A percentile compares a stretch with the other conserved stretches of the same genome.
Evolutionary conservation across 2,113 vertebrate species (phyloP).

Genomic region (Zosterops lateralis): DNA sequence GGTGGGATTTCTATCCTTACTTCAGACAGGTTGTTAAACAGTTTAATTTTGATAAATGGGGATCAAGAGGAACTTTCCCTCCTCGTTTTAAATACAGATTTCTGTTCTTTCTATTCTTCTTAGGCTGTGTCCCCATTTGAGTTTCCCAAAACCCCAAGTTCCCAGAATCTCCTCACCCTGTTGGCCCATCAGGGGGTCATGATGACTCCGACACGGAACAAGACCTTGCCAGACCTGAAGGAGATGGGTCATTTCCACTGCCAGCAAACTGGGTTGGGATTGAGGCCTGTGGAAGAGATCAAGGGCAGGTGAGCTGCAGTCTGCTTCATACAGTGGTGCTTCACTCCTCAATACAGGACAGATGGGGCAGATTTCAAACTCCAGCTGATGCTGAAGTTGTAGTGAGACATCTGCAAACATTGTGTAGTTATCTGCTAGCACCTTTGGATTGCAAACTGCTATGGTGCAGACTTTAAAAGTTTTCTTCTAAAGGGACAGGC

Average conservation of each 20-base stretch:
- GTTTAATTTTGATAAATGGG: neutral
- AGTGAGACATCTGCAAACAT: neutral
- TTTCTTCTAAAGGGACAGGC: neutral
- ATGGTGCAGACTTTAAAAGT: neutral
- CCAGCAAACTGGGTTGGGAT: constrained; percentile 68
- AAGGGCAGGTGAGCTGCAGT: constrained; percentile 66
- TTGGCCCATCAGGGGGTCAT: constrained; percentile 87
- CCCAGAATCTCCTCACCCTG: constrained; percentile 88
- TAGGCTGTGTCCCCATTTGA: constrained; percentile 86
- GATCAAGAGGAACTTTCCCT: neutral
- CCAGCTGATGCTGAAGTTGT: neutral
- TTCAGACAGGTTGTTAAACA: neutral
- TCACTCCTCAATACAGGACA: fast-evolving
- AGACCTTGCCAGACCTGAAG: constrained; percentile 81
- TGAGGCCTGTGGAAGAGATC: constrained; percentile 71
- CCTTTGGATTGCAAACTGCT: neutral
- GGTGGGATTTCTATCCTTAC: neutral
- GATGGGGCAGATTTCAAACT: neutral
- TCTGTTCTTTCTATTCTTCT: neutral
- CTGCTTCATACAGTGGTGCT: neutral
- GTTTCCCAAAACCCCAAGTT: constrained; percentile 89
- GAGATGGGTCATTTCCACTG: constrained; percentile 76
- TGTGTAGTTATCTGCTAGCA: neutral
- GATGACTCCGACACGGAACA: constrained; percentile 74
- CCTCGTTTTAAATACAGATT: neutral